phyloP scores from a whole-genome alignment of 2,888 invertebrate species.

The Oligia strigilis region DNA sequence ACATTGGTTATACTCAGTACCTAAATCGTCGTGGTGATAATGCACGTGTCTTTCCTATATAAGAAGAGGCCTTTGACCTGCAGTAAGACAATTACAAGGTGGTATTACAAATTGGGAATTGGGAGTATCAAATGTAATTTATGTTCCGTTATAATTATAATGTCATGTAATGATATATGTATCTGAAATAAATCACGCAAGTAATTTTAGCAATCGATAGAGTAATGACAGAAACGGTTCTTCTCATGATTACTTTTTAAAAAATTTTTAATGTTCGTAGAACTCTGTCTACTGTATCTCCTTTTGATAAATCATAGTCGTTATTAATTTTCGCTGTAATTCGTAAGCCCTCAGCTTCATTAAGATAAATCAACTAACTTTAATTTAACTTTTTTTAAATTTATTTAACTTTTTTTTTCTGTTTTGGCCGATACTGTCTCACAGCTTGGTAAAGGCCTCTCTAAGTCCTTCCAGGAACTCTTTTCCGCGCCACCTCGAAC shows the following conservation, averaged over 20 bases:
- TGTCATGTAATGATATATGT: slow-evolving; percentile 34
- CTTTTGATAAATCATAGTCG: background rate
- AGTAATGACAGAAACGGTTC: background rate
- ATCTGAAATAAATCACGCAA: slow-evolving; percentile 37
- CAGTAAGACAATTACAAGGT: slow-evolving; percentile 6
- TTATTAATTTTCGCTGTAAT: background rate
- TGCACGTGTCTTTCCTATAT: background rate
- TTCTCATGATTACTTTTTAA: slow-evolving; percentile 2
- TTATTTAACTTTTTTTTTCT: too few relatives aligned
- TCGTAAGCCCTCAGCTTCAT: background rate
- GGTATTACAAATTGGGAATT: slow-evolving; percentile 19
- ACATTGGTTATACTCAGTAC: background rate
- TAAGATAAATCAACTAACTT: background rate
- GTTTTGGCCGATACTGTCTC: too few relatives aligned
- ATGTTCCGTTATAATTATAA: slow-evolving; percentile 43
- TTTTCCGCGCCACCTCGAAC: too few relatives aligned
- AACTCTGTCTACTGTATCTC: background rate
- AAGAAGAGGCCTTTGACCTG: slow-evolving; percentile 16
- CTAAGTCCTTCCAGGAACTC: too few relatives aligned
- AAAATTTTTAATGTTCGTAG: background rate
- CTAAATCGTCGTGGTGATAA: background rate
- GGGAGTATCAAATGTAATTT: slow-evolving; percentile 32
- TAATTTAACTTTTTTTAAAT: background rate
- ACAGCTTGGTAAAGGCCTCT: too few relatives aligned
- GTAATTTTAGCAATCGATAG: slow-evolving; percentile 10